A percentile compares a stretch with the other conserved stretches of the same genome.
These are phyloP conservation scores for Euura saliciscinereae DNA, from an alignment of 1,140 invertebrate genomes.

Conservation along the genomic window DNA sequence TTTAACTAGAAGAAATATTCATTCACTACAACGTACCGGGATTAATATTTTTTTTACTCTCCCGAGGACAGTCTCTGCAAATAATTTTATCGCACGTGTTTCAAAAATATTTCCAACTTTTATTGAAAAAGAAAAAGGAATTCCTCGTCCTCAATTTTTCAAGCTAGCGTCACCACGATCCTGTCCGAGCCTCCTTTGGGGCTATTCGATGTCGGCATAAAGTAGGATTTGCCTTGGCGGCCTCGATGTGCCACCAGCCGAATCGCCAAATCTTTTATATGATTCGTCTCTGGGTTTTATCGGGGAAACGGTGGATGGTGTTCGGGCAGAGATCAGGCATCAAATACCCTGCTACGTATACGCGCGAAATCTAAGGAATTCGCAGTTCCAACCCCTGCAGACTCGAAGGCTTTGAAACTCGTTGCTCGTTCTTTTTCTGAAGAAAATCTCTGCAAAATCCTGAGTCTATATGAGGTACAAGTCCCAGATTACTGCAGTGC, in stretches of 20 bases:
- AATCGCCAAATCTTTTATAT: background rate
- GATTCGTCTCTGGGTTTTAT: conserved; percentile 2
- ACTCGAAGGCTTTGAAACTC: background rate
- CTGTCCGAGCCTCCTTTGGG: background rate
- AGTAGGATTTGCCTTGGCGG: background rate
- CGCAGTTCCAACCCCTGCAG: background rate
- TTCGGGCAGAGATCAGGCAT: background rate
- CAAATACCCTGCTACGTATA: background rate
- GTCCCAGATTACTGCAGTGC: too few species aligned
- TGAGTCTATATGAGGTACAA: too few species aligned
- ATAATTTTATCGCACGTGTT: too few species aligned
- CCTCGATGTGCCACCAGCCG: background rate
- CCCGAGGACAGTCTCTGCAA: too few species aligned
- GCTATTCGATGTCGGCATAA: background rate
- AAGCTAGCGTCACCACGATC: background rate
- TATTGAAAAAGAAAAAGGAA: too few species aligned
- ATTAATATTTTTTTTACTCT: too few species aligned
- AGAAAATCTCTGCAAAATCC: too few species aligned
- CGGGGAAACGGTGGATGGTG: background rate
- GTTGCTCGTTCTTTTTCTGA: background rate
- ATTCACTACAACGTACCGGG: too few species aligned
- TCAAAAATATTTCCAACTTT: too few species aligned
- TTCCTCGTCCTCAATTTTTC: background rate
- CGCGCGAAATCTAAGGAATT: background rate
- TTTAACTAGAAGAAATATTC: too few species aligned